These are phyloP conservation scores for Rotaria socialis DNA, from an alignment of 2,888 invertebrate species.

Conservation along the genomic window DNA sequence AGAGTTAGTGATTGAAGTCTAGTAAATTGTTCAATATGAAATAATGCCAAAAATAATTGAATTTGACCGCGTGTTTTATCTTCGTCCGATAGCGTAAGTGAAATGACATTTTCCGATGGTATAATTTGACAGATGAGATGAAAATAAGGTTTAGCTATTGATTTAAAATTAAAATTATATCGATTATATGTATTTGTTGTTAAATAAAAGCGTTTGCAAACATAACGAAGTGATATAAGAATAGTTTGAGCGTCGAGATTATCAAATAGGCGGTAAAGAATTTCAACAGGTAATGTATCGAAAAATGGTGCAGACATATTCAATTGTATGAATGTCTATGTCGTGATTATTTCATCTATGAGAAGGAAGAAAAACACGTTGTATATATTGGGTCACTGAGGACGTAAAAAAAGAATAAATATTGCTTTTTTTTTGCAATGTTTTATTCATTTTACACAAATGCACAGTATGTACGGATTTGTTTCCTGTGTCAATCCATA, in stretches of 20 bases:
- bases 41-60: neutral
- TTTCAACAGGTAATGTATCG: neutral
- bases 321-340: no score
- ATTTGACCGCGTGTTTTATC: conserved; percentile 12
- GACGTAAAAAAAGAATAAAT: no score
- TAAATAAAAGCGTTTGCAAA: neutral
- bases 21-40: neutral
- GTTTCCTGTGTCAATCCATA: no score
- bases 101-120: neutral
- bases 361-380: no score
- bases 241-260: conserved; percentile 14
- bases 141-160: neutral
- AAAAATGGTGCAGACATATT: neutral
- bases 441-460: no score
- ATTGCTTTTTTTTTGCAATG: no score
- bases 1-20: neutral
- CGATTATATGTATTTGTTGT: neutral
- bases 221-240: neutral
- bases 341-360: no score
- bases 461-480: no score
- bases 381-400: no score
- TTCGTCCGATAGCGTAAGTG: neutral
- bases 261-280: neutral
- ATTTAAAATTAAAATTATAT: neutral
- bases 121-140: neutral